Evolutionary conservation across 2,888 invertebrate genomes (phyloP).

Genomic region (Cerastoderma edule): DNA sequence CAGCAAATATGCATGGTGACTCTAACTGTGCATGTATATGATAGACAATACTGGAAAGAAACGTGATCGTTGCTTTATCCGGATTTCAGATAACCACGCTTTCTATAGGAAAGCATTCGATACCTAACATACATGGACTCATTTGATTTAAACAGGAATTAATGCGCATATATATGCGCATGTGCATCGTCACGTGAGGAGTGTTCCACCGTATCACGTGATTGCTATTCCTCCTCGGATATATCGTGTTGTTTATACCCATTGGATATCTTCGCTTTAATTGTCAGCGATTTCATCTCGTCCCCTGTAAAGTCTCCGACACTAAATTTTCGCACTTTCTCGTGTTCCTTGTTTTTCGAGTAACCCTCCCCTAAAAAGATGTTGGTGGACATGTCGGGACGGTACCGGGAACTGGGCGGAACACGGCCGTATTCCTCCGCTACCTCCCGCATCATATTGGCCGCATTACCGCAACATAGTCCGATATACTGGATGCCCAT

Average conservation of each 20-base stretch:
- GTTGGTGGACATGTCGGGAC: conserved; percentile 52
- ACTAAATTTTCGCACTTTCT: conserved; percentile 35
- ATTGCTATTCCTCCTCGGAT: conserved; percentile 5
- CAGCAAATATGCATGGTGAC: no score
- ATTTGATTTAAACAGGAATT: neutral
- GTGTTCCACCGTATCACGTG: neutral
- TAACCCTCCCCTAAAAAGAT: conserved; percentile 44
- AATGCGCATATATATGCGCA: neutral
- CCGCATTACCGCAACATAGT: conserved; percentile 79
- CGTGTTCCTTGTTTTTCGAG: conserved; percentile 31
- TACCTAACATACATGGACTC: no score
- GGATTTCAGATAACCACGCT: neutral
- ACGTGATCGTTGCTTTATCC: neutral
- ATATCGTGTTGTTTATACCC: conserved; percentile 3
- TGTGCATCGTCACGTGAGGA: neutral
- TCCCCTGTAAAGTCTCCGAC: conserved; percentile 34
- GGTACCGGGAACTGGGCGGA: conserved; percentile 69
- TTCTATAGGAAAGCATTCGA: no score
- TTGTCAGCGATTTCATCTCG: conserved; percentile 24
- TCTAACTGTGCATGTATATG: neutral
- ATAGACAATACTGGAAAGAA: neutral
- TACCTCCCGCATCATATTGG: conserved; percentile 71
- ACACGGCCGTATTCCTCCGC: conserved; percentile 73
- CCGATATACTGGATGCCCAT: conserved; percentile 79
- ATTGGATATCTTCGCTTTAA: neutral